phyloP scores from a whole-genome alignment of 2,888 invertebrate species.

The Machimus rusticus region DNA sequence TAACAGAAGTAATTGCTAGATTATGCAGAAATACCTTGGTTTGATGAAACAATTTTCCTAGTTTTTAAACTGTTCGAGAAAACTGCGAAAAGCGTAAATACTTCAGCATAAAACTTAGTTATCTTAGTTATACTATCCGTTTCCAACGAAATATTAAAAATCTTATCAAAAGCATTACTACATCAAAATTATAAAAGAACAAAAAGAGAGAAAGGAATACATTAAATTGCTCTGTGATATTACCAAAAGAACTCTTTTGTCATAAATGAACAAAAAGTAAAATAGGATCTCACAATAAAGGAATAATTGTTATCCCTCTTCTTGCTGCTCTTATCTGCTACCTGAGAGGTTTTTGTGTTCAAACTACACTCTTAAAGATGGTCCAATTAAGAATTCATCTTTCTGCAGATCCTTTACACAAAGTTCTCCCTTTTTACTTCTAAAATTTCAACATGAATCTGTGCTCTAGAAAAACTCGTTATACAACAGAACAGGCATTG shows the following conservation, averaged over 20 bases:
- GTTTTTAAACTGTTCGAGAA: neutral
- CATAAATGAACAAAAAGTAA: neutral
- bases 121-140: neutral
- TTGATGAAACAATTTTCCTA: neutral
- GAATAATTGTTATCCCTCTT: neutral
- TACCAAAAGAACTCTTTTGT: neutral
- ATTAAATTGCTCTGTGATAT: neutral
- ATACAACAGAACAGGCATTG: neutral
- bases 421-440: neutral
- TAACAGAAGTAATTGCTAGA: neutral
- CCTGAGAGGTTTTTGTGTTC: neutral
- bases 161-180: neutral
- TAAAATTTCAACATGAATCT: neutral
- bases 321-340: neutral
- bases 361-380: neutral
- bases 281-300: neutral
- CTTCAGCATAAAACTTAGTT: neutral
- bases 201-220: neutral
- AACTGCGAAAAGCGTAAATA: too few relatives aligned
- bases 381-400: neutral
- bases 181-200: neutral
- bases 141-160: neutral
- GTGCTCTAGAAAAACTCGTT: neutral
- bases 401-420: neutral
- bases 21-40: neutral